phyloP scores from a whole-genome alignment of 2,888 invertebrate genomes.

The Eupithecia pulchellata region DNA sequence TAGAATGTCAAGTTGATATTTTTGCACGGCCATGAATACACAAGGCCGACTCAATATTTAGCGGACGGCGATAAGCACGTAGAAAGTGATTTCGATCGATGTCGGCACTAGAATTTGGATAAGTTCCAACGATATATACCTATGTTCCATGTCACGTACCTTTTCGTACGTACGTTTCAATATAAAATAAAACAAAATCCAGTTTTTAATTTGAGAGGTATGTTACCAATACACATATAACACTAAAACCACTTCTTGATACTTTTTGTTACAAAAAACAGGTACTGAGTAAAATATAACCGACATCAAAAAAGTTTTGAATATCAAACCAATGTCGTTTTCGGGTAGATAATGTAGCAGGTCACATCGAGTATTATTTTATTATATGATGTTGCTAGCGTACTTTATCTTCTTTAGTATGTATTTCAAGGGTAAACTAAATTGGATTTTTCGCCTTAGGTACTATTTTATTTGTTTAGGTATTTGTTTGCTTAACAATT shows the following conservation, averaged over 20 bases:
- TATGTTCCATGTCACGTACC: too few relatives aligned
- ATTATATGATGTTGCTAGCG: constrained; percentile 12
- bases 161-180: not conserved
- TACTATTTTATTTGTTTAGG: too few relatives aligned
- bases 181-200: not conserved
- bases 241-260: not conserved
- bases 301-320: constrained; percentile 33
- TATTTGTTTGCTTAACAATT: too few relatives aligned
- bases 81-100: constrained; percentile 80
- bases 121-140: constrained; percentile 71
- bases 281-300: constrained; percentile 15
- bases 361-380: constrained; percentile 21
- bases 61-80: constrained; percentile 72
- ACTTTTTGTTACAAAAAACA: constrained; percentile 14
- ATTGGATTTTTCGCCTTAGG: not conserved
- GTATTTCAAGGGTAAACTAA: not conserved
- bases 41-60: constrained; percentile 77
- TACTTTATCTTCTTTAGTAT: constrained; percentile 1
- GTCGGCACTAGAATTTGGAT: constrained; percentile 63
- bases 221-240: not conserved
- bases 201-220: not conserved
- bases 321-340: constrained; percentile 40
- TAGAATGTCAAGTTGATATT: constrained; percentile 84
- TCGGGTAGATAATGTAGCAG: constrained; percentile 31
- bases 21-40: constrained; percentile 80